Base-by-base conservation (phyloP, 2,113 vertebrate genomes). In the Dolichotis patagonum region DNA sequence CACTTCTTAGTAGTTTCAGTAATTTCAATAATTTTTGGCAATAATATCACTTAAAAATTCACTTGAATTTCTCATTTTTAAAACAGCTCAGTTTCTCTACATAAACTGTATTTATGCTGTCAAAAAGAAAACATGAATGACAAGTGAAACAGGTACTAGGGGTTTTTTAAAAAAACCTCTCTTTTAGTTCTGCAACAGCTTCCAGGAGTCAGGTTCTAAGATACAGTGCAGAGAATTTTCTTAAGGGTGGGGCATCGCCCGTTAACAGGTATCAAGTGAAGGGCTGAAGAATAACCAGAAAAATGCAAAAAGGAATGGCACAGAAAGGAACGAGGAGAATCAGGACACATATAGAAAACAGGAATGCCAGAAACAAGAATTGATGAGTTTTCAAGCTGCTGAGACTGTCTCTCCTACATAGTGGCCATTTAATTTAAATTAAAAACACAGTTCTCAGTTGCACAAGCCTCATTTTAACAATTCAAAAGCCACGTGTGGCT, bases 91-190 rank as follows among this genome's bases (percentile, higher is more conserved):
- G 7, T 67, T 95, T 92, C 46, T 92, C 93, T 92, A 90, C 54
- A 94, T 78, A 96, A 94, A 96, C 77, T 96, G 13, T 73, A 94
- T 83, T 96, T 96, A 91, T 28, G 63, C 81, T 96, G 81, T 96
- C 97, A 92, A 90, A 96, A 96, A 83, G 12, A 85, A 94, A 86
- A 94, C n/a, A 93, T 65, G 65, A 97, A 69, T 93, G 85, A 94
- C 87, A 85, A 92, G 63, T 82, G 77, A 81, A 87, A 86, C 82
- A 60, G 88, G 17, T 35, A 65, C 43, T 35, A 41, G 69, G 24
- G 41, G 89, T 78, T 83, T 3, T 71, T 3, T 71, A 85, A 96
- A 77, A 75, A 87, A 88, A 73, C 10, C 69, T 85, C 49, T 80
- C 80, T 94, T 49, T 17, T 20, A 41, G 32, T 91, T 95, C 62